Evolutionary conservation across 1,140 invertebrate genomes (phyloP).

Genomic region (Bombyx mori): DNA sequence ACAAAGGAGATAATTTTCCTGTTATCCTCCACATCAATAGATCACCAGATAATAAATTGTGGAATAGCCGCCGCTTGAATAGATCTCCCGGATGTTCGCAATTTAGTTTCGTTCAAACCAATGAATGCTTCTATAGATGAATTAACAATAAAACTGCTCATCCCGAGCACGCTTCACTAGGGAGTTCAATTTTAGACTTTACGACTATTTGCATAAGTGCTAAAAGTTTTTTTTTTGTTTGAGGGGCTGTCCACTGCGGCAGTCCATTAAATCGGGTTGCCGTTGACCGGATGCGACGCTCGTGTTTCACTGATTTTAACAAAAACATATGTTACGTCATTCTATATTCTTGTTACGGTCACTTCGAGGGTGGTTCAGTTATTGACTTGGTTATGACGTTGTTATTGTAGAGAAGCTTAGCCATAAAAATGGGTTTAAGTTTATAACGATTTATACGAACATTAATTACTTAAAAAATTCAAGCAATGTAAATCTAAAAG

Average conservation of each 20-base stretch:
- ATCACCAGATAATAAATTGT: constrained; percentile 34
- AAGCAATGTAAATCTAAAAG: too few relatives aligned
- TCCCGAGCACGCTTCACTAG: constrained; percentile 25
- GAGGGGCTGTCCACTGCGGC: constrained; percentile 47
- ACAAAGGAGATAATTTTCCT: constrained; percentile 29
- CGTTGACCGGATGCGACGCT: constrained; percentile 50
- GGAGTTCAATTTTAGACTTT: constrained; percentile 1
- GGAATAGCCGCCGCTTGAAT: constrained; percentile 42
- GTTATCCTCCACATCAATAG: constrained; percentile 30
- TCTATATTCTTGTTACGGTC: constrained; percentile 18
- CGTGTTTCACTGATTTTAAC: constrained; percentile 61
- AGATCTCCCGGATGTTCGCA: constrained; percentile 65
- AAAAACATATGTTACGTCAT: constrained; percentile 59
- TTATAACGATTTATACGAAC: too few relatives aligned
- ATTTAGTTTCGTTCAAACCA: constrained; percentile 61
- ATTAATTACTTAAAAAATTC: too few relatives aligned
- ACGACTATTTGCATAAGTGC: not conserved
- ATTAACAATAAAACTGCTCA: constrained; percentile 68
- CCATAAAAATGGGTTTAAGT: too few relatives aligned
- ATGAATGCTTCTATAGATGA: constrained; percentile 59
- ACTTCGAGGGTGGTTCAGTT: constrained; percentile 31
- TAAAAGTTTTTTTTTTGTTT: constrained; percentile 17
- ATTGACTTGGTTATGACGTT: not conserved
- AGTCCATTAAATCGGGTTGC: constrained; percentile 61
- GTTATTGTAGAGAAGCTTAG: too few relatives aligned